Evolutionary conservation across 2,888 invertebrate species (phyloP).

Genomic region (Diogma glabrata): DNA sequence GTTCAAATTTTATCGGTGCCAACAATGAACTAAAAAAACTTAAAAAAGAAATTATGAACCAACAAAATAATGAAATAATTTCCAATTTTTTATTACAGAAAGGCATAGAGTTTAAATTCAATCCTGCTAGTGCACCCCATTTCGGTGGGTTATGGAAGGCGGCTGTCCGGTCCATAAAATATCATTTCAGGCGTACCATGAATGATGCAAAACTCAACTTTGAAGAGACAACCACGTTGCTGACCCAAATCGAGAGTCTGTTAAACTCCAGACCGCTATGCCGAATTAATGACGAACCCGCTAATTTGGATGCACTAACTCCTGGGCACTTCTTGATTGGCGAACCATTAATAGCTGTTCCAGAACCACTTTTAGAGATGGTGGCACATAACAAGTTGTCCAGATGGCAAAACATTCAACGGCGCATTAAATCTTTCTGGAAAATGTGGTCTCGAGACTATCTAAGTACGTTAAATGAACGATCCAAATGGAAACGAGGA

Average conservation of each 20-base stretch:
- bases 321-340: background rate
- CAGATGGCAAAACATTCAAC: background rate
- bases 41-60: background rate
- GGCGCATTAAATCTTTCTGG: too few species aligned
- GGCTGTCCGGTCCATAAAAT: background rate
- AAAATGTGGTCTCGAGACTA: too few species aligned
- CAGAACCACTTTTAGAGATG: background rate
- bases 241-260: background rate
- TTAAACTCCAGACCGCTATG: background rate
- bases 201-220: background rate
- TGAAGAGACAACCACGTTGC: background rate
- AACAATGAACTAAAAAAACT: background rate
- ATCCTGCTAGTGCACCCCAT: background rate
- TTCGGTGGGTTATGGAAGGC: background rate
- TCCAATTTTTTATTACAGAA: background rate
- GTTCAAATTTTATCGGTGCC: background rate
- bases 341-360: background rate
- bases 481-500: too few species aligned
- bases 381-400: background rate
- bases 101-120: background rate
- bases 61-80: background rate
- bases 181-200: background rate
- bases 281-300: background rate
- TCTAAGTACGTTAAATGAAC: too few species aligned
- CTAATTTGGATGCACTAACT: background rate